These are phyloP conservation scores for Achlya flavicornis DNA, from an alignment of 2,888 invertebrate genomes.

Conservation along the genomic window DNA sequence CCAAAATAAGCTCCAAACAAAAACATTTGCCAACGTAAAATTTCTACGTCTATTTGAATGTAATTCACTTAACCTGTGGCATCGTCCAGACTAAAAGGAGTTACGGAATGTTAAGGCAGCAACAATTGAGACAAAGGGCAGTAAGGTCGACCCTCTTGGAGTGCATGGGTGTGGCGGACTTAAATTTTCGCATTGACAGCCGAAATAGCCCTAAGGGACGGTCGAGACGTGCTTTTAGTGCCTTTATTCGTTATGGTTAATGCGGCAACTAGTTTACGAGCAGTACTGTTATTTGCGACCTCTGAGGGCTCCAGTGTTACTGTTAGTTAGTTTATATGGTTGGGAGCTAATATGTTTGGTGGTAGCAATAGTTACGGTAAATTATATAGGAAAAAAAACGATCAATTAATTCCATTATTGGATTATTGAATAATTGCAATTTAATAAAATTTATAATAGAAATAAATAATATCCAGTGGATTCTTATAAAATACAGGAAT, in stretches of 20 bases:
- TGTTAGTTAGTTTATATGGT: slow-evolving; percentile 15
- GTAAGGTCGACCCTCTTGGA: slow-evolving; percentile 77
- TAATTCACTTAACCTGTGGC: slow-evolving; percentile 23
- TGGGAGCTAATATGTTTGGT: background rate
- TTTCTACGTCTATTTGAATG: slow-evolving; percentile 17
- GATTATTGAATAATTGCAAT: background rate
- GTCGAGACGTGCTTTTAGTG: slow-evolving; percentile 78
- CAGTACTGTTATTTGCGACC: slow-evolving; percentile 76
- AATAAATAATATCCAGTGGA: no score
- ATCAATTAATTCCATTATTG: background rate
- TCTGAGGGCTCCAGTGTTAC: slow-evolving; percentile 45
- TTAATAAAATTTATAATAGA: no score
- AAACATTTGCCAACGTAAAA: background rate
- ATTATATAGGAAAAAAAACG: background rate
- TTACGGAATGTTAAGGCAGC: slow-evolving; percentile 51
- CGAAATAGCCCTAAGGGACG: slow-evolving; percentile 81
- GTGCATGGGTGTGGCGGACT: slow-evolving; percentile 82
- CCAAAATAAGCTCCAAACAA: background rate
- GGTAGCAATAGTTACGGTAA: background rate
- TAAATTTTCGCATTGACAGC: slow-evolving; percentile 84
- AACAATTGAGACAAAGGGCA: slow-evolving; percentile 81
- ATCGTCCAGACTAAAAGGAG: slow-evolving; percentile 45
- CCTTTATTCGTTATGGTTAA: slow-evolving; percentile 83
- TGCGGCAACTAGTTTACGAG: slow-evolving; percentile 81
- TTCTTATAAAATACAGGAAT: no score